Evolutionary conservation across 2,113 vertebrate genomes (phyloP), one percentile per base, ranked within the genome.

Genomic region (Fukomys damarensis): DNA sequence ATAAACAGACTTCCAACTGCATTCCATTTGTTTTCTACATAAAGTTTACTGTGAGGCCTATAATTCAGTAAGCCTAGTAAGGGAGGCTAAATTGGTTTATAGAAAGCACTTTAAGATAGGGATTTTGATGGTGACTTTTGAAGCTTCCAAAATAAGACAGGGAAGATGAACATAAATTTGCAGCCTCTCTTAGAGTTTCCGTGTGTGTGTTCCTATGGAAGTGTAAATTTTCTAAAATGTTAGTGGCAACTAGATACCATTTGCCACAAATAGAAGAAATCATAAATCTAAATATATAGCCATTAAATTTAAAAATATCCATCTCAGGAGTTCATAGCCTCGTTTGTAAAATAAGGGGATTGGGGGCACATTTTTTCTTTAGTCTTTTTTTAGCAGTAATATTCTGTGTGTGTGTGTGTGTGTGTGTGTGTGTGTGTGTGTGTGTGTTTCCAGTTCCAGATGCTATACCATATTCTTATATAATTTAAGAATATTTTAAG

Each of bases 51-150:
- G 6, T 3, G 63, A 56, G 49, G 65, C 65, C 94, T 95, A 1
- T 92, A 90, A 96, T 96, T 98, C 90, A 92, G n/a, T 26, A 16
- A 38, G 58, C 35, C 28, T 86, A 46, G 86, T 46, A 56, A 79
- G 61, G 66, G 38, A 92, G 70, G 38, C 77, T 79, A 70, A 35
- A 30, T 20, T 28, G 46, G 20, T 32, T 86, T 59, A 10, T 70
- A 38, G 79, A 66, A 96, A 90, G 82, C 56, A 41, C 80, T 4
- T 0, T 22, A 66, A 86, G 54, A 43, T 24, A 11, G 20, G n/a
- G 54, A 2, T 93, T 35, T 22, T 22, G 38, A 93, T 41, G 38
- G 19, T n/a, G 19, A 74, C 65, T 70, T 30, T 91, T 32, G 79
- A 80, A 86, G 66, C 41, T 89, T 90, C 83, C 81, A 86, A 89